These are phyloP conservation scores for Phytoseiulus persimilis DNA, from an alignment of 2,888 invertebrate genomes.

Conservation along the genomic window DNA sequence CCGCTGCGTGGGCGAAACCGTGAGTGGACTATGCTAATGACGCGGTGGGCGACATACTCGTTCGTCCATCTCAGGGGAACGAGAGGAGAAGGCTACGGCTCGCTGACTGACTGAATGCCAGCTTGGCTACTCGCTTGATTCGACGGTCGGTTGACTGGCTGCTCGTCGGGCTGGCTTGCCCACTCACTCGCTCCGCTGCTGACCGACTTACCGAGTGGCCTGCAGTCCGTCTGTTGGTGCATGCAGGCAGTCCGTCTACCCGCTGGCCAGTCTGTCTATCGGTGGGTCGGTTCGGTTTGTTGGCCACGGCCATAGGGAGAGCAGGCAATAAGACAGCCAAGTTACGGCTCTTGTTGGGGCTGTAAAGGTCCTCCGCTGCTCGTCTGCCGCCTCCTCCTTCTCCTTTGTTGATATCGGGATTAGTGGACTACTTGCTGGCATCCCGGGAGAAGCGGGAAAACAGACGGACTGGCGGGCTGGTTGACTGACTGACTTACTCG, in stretches of 20 bases:
- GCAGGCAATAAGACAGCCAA: constrained; percentile 33
- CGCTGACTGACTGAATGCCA: neutral
- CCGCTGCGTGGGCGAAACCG: neutral
- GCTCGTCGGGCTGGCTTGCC: neutral
- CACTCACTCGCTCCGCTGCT: neutral
- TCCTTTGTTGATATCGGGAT: constrained; percentile 30
- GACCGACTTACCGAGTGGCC: neutral
- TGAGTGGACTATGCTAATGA: constrained; percentile 5
- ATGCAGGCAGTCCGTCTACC: neutral
- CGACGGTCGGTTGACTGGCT: neutral
- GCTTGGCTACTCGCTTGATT: neutral
- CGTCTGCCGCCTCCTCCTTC: neutral
- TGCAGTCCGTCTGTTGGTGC: neutral
- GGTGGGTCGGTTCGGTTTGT: neutral
- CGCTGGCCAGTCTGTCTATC: too few species aligned
- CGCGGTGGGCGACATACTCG: neutral
- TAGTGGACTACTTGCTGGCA: constrained; percentile 30
- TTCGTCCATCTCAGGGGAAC: neutral
- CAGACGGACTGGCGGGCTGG: neutral
- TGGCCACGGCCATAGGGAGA: neutral
- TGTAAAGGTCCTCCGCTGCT: constrained; percentile 16
- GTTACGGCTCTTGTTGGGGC: constrained; percentile 37
- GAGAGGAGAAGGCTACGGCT: neutral
- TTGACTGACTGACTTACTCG: constrained; percentile 5
- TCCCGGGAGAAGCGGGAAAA: neutral